Evolutionary conservation across 2,888 invertebrate genomes (phyloP), one percentile per base, ranked within the genome.

Genomic region (Drosophila tripunctata): DNA sequence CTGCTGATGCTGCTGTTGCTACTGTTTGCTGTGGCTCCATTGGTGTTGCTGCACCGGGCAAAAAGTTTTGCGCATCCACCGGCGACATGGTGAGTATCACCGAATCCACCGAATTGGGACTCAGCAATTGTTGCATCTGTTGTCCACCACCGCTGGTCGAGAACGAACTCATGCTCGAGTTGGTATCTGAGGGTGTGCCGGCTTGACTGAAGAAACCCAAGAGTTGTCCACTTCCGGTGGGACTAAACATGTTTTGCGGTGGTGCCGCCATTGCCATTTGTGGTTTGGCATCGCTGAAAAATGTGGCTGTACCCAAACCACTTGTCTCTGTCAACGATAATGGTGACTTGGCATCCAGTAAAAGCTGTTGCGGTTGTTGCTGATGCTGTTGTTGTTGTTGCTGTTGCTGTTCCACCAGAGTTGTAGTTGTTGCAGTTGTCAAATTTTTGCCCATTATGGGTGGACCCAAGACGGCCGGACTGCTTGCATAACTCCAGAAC

Each of bases 51-150:
- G 38, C 41, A 0, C 61, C 55, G 0, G 83, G 78, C 22, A 79
- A 14, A 51, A 76, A 82, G 10, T 50, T 44, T 1, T 79, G 72
- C 12, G 78, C 75, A 58, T 91, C 91, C 74, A 94, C 93, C 69
- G 96, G 96, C 47, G 95, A 95, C 92, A 96, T 93, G 90, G 96
- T 96, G 54, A 96, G 92, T 67, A 96, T 94, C 66, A 96, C 94
- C 75, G 95, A 94, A 76, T 94, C 93, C 66, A 93, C 94, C 19
- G 93, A 92, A 66, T 93, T 93, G 0, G 93, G 93, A 77, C 93
- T 93, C 61, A 93, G 91, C 12, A 92, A 77, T 61, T 90, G 90
- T 73, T 79, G 33, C 57, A 50, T 40, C 40, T 50, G 52, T 7
- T 38, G 48, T 89, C 91, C 89, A 0, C 91, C 89, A 0, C 90